phyloP scores from a whole-genome alignment of 2,113 vertebrate genomes.

The Calyptommatus sinebrachiatus region DNA sequence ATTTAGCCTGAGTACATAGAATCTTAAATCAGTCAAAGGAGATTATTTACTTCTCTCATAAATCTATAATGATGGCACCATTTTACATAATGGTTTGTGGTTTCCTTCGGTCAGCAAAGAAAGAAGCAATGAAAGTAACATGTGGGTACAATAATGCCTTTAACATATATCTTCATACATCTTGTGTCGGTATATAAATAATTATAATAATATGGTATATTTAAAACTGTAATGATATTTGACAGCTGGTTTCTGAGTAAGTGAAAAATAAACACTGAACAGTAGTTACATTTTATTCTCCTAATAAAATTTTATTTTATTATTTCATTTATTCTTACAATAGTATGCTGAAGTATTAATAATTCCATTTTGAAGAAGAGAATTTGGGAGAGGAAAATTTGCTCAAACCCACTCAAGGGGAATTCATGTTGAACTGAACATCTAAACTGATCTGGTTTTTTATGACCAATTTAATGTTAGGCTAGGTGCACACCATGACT shows the following conservation, averaged over 20 bases:
- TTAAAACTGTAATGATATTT: conserved; percentile 43
- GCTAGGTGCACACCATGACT: too few relatives aligned
- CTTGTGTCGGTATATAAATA: conserved; percentile 32
- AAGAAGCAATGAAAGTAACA: conserved; percentile 51
- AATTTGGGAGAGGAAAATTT: not conserved
- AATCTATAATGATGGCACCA: conserved; percentile 50
- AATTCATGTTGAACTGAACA: not conserved
- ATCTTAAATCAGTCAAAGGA: conserved; percentile 47
- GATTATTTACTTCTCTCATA: conserved; percentile 57
- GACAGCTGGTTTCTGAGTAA: conserved; percentile 39
- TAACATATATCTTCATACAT: conserved; percentile 46
- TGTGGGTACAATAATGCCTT: conserved; percentile 34
- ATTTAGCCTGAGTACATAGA: conserved; percentile 30
- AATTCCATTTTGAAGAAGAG: not conserved
- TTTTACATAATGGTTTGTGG: conserved; percentile 41
- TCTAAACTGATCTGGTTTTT: not conserved
- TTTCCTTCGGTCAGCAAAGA: conserved; percentile 62
- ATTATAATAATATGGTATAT: conserved; percentile 31
- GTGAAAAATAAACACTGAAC: conserved; percentile 17
- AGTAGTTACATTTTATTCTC: conserved; percentile 9
- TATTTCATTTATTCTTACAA: not conserved
- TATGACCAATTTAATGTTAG: too few relatives aligned
- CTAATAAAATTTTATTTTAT: not conserved
- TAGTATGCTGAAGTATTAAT: not conserved
- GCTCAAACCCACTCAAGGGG: not conserved